Conservation (phyloP, 2,797 vertebrate species). For the Sebastes jordani region DNA sequence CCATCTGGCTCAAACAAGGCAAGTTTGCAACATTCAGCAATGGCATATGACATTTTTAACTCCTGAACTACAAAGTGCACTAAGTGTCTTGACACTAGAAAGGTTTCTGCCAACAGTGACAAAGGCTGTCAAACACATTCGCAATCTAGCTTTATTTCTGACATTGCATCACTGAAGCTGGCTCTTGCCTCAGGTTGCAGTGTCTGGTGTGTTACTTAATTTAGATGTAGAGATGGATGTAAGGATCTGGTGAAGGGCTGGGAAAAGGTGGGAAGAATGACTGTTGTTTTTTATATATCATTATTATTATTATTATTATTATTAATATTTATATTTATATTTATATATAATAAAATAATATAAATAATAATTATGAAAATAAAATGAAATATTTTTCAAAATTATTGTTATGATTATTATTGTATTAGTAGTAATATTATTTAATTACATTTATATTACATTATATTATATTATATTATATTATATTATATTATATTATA, state of each 20-base stretch:
- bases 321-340: no score
- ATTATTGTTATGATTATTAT: no score
- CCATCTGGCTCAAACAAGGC: not conserved
- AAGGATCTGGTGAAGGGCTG: not conserved
- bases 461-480: no score
- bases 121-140: constrained; percentile 22
- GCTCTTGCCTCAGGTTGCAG: constrained; percentile 18
- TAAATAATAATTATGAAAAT: no score
- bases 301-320: no score
- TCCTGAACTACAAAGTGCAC: constrained; percentile 14
- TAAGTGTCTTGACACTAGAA: constrained; percentile 16
- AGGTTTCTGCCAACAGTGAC: constrained; percentile 10
- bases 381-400: no score
- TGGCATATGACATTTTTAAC: constrained; percentile 3
- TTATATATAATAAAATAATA: no score
- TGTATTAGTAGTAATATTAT: no score
- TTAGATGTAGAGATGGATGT: constrained; percentile 22
- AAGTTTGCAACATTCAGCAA: not conserved
- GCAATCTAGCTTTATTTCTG: not conserved
- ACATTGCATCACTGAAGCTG: constrained; percentile 38
- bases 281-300: not conserved
- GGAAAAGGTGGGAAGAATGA: not conserved
- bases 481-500: no score
- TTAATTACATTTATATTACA: no score
- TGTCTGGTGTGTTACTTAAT: constrained; percentile 26